phyloP scores from a whole-genome alignment of 92 coral and sea anemone species.

The Porites cylindrica region DNA sequence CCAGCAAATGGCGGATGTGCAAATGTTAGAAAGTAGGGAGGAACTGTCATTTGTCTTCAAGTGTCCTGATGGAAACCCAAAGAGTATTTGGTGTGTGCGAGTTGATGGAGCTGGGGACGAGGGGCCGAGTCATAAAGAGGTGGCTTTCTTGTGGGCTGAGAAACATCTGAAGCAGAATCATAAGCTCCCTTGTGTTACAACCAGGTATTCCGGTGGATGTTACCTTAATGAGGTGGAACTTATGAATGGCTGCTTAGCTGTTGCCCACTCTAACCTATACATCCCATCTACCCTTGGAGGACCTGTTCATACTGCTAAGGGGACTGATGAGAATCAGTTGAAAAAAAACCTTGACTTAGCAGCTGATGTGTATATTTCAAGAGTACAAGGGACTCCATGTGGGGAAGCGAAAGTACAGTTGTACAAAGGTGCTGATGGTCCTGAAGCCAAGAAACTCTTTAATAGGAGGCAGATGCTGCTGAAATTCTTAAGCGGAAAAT shows the following conservation, averaged over 20 bases:
- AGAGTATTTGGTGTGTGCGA: conserved; percentile 49
- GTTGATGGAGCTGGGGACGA: conserved; percentile 74
- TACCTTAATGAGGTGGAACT: conserved; percentile 45
- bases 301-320: conserved; percentile 35
- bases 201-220: conserved; percentile 40
- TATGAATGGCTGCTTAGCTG: conserved; percentile 52
- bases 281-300: conserved; percentile 59
- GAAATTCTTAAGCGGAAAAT: conserved; percentile 22
- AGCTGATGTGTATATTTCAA: conserved; percentile 40
- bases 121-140: conserved; percentile 54
- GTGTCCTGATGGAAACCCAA: conserved; percentile 31
- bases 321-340: conserved; percentile 28
- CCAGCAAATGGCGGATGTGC: conserved; percentile 67
- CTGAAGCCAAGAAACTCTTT: conserved; percentile 26
- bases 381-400: conserved; percentile 79
- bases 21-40: conserved; percentile 39
- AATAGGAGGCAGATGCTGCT: conserved; percentile 31
- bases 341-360: background rate
- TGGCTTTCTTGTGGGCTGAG: conserved; percentile 49
- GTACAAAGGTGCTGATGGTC: conserved; percentile 59
- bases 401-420: conserved; percentile 68
- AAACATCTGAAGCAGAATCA: conserved; percentile 40
- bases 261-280: conserved; percentile 44
- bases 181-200: conserved; percentile 10
- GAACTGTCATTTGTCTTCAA: conserved; percentile 28